phyloP scores from a whole-genome alignment of 2,888 invertebrate genomes.

The Thysanoteuthis rhombus region DNA sequence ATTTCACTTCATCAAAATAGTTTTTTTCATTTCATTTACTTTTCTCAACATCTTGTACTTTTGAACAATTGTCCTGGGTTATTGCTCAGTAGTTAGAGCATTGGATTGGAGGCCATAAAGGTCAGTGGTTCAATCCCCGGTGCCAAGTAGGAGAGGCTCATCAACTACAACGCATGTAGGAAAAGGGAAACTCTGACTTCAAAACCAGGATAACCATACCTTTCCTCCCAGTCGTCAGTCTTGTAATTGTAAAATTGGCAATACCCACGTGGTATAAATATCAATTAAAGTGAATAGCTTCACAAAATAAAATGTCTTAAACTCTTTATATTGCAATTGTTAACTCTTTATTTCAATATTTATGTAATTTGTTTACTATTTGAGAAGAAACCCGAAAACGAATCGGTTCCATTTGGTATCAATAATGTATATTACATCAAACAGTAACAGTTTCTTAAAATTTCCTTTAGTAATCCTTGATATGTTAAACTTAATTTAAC shows the following conservation, averaged over 20 bases:
- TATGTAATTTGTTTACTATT: no score
- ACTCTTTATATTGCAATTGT: background rate
- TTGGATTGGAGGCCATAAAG: background rate
- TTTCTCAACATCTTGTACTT: background rate
- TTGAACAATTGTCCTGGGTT: conserved; percentile 12
- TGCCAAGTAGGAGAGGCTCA: background rate
- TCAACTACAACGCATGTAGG: background rate
- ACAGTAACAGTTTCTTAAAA: no score
- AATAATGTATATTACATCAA: no score
- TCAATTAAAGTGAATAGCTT: conserved; percentile 12
- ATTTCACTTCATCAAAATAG: background rate
- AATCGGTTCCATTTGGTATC: no score
- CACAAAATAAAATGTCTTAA: background rate
- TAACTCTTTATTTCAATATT: background rate
- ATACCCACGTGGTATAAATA: conserved; percentile 12
- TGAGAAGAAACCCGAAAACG: no score
- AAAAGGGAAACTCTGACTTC: background rate
- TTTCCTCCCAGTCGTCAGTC: conserved; percentile 12
- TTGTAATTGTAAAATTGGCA: background rate
- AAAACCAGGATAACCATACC: background rate
- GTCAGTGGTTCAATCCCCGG: background rate
- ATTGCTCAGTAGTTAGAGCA: background rate
- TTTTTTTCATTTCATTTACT: background rate
- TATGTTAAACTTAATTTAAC: no score
- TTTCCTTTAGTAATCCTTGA: no score